phyloP scores from a whole-genome alignment of 1,140 invertebrate genomes.

The Stenopsyche tienmushanensis region DNA sequence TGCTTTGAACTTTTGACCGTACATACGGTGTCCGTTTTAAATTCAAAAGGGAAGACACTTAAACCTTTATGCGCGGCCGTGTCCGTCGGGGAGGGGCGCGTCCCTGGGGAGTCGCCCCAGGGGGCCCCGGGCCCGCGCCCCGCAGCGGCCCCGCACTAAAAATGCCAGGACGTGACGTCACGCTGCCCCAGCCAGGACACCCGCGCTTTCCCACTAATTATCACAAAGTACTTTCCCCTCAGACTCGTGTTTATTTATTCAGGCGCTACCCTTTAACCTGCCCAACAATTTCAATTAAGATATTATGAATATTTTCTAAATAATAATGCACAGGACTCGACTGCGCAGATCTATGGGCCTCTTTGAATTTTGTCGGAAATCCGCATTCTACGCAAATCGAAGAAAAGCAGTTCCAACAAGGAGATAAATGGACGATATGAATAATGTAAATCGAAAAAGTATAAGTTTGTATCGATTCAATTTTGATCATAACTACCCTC shows the following conservation, averaged over 20 bases:
- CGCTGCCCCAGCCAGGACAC: constrained; percentile 13
- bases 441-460: no score
- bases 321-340: not conserved
- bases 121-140: not conserved
- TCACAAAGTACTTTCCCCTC: constrained; percentile 9
- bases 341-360: no score
- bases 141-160: constrained; percentile 13
- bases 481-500: no score
- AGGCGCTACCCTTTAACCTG: constrained; percentile 1
- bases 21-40: constrained; percentile 34
- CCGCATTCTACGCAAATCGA: no score
- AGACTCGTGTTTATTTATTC: constrained; percentile 1
- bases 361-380: no score
- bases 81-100: constrained; percentile 2
- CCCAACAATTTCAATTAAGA: constrained; percentile 7
- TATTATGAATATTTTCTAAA: not conserved
- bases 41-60: constrained; percentile 38
- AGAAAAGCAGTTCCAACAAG: no score
- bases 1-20: constrained; percentile 36
- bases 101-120: constrained; percentile 5
- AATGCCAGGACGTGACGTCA: constrained; percentile 35
- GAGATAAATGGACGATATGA: no score
- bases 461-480: no score
- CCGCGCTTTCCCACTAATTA: constrained; percentile 33
- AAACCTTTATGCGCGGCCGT: constrained; percentile 24